phyloP scores from a whole-genome alignment of 2,797 vertebrate species.

The Rhinichthys osculus region DNA sequence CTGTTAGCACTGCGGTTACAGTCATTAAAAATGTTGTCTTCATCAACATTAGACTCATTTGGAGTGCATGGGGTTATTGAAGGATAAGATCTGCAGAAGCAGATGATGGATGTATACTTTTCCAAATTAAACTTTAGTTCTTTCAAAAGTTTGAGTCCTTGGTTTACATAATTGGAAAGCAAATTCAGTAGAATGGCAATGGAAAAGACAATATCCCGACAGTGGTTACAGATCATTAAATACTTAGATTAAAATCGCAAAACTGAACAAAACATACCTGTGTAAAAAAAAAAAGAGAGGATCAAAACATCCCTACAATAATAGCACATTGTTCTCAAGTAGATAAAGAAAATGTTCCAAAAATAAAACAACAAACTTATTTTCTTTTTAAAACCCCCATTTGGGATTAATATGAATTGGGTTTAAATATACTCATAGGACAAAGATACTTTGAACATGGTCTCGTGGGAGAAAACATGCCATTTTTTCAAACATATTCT shows the following conservation, averaged over 20 bases:
- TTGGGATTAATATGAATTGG: constrained; percentile 1
- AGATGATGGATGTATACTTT: constrained; percentile 17
- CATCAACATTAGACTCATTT: constrained; percentile 66
- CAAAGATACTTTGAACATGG: constrained; percentile 56
- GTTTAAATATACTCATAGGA: constrained; percentile 58
- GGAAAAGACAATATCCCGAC: neutral
- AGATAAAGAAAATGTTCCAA: neutral
- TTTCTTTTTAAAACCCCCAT: neutral
- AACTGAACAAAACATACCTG: neutral
- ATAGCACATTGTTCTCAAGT: neutral
- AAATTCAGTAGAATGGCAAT: constrained; percentile 1
- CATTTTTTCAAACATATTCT: constrained; percentile 31
- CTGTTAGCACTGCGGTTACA: constrained; percentile 67
- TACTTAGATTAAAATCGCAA: neutral
- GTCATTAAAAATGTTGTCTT: constrained; percentile 70
- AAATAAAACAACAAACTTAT: neutral
- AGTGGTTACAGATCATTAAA: constrained; percentile 22
- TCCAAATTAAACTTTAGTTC: constrained; percentile 7
- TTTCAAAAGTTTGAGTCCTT: neutral
- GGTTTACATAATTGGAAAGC: neutral
- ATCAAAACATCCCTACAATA: neutral
- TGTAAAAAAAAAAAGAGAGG: neutral
- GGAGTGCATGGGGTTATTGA: constrained; percentile 66
- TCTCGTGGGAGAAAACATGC: constrained; percentile 18
- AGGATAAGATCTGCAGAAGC: constrained; percentile 30